Base-by-base conservation (phyloP, 2,113 vertebrate species). In the Microtus pennsylvanicus region DNA sequence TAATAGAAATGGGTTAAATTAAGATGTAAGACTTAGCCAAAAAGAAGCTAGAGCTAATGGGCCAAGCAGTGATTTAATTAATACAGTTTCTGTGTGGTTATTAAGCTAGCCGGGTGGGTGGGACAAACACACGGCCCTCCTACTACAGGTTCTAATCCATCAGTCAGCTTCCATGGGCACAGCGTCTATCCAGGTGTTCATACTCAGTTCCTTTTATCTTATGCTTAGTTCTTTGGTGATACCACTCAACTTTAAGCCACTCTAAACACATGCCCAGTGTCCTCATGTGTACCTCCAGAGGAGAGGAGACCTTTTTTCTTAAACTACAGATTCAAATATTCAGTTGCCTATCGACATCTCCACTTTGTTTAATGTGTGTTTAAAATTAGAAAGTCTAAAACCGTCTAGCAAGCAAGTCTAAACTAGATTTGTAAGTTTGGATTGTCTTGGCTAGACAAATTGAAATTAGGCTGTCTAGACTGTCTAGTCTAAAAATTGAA, bases 391-490 rank as follows among this genome's bases (percentile, higher is more conserved):
- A 95, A 92, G 91, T 94, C 67, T 94, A 74, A 94, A 94, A 50
- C 52, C 47, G 83, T 94, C 88, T 94, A 72, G 74, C 11, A 1
- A 90, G 72, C 72, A 38, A 67, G 42, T 80, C 80, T 80, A 35
- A 96, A 81, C 80, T 75, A 74, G 92, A 81, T 38, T 87, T 77
- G 74, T 88, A 81, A 26, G 74, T 81, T 87, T 80, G 70, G 91
- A 65, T 35, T 35, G 89, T 81, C 82, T 87, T 3, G 52, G 93
- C 81, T 81, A 91, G 42, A 81, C 95, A 91, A 76, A 76, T 69
- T 30, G 38, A 87, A 87, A 94, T 94, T 91, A 87, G 92, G 72
- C 81, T 87, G 95, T 96, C 92, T 96, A 94, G 95, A 88, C 92
- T 7, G 86, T n/a, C 61, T 75, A 91, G 89, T 52, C 85, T 87